Conservation (phyloP, 2,797 vertebrate genomes). For the Phrynocephalus forsythii region DNA sequence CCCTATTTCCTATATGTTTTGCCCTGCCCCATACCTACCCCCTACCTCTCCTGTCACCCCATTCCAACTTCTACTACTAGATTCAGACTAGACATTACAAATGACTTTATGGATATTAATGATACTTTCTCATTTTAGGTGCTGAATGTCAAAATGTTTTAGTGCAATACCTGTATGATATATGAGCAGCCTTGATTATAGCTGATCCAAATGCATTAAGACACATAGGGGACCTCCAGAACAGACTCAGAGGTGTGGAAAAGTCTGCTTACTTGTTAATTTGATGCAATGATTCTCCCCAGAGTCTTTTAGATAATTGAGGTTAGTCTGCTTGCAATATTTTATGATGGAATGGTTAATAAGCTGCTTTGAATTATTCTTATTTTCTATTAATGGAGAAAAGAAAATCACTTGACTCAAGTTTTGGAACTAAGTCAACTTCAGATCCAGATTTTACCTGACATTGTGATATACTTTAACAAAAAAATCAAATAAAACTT, state of each 20-base stretch:
- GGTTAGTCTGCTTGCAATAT: conserved; percentile 18
- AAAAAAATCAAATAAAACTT: conserved; percentile 58
- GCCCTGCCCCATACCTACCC: background rate
- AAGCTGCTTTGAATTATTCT: conserved; percentile 25
- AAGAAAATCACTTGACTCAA: conserved; percentile 58
- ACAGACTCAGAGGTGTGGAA: background rate
- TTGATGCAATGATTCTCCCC: conserved; percentile 8
- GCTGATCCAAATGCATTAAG: conserved; percentile 7
- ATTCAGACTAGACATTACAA: background rate
- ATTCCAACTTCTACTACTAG: background rate
- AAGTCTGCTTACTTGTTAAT: conserved; percentile 24
- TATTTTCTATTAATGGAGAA: conserved; percentile 57
- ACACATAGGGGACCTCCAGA: background rate
- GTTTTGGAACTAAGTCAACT: conserved; percentile 38
- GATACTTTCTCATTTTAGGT: background rate
- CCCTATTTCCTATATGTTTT: background rate
- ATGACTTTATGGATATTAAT: background rate
- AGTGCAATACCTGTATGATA: background rate
- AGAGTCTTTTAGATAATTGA: conserved; percentile 23
- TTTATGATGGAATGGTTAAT: conserved; percentile 38
- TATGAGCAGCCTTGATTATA: conserved; percentile 1
- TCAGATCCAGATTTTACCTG: conserved; percentile 58
- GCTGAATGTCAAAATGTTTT: background rate
- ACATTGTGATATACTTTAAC: conserved; percentile 45
- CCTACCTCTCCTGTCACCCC: background rate